A percentile compares a stretch with the other conserved stretches of the same genome.
These are phyloP conservation scores for Carabus problematicus DNA, from an alignment of 2,888 invertebrate species.

Conservation along the genomic window DNA sequence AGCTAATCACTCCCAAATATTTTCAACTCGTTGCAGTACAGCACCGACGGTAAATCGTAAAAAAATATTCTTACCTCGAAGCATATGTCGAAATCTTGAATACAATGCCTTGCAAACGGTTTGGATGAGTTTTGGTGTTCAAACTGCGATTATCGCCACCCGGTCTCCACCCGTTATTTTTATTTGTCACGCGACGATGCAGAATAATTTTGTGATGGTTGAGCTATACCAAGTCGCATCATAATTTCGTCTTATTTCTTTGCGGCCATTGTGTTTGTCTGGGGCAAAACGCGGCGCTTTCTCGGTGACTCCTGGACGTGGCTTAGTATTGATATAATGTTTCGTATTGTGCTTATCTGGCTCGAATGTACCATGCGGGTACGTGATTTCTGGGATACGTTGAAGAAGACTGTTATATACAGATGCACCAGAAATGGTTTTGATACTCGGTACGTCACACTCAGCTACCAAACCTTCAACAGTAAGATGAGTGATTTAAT, in stretches of 20 bases:
- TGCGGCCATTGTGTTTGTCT: constrained; percentile 48
- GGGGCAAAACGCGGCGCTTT: constrained; percentile 50
- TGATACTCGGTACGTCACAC: not conserved
- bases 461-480: constrained; percentile 6
- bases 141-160: constrained; percentile 55
- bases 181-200: constrained; percentile 52
- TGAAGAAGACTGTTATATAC: constrained; percentile 5
- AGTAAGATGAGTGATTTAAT: constrained; percentile 35
- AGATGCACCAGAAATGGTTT: constrained; percentile 11
- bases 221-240: constrained; percentile 47
- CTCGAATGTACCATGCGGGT: not conserved
- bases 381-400: constrained; percentile 16
- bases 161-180: constrained; percentile 50
- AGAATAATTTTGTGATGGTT: constrained; percentile 49
- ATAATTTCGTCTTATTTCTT: constrained; percentile 44
- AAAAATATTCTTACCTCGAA: constrained; percentile 40
- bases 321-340: constrained; percentile 43
- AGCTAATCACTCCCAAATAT: constrained; percentile 49
- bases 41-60: not conserved
- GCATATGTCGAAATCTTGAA: constrained; percentile 52
- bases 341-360: constrained; percentile 20
- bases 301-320: constrained; percentile 45
- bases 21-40: constrained; percentile 46
- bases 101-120: constrained; percentile 55
- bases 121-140: constrained; percentile 58